These are phyloP conservation scores for Nasonia longicornis DNA, from an alignment of 1,140 invertebrate species.

Conservation along the genomic window DNA sequence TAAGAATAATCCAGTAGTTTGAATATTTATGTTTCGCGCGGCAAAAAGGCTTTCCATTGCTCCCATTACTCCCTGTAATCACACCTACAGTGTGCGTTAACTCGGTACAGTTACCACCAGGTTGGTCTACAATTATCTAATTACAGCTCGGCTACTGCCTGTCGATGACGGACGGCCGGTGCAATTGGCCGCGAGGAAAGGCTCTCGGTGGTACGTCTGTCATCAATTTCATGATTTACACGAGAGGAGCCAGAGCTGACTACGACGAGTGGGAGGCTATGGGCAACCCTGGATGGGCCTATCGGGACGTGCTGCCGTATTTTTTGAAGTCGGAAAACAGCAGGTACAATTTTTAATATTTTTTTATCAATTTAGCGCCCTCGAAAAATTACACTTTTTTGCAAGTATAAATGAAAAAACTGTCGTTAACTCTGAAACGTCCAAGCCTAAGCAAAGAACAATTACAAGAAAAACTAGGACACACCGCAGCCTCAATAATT, in stretches of 20 bases:
- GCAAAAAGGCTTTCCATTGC: too few relatives aligned
- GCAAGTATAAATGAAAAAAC: too few relatives aligned
- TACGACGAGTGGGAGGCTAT: conserved; percentile 79
- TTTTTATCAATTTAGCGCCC: not conserved
- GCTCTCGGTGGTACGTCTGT: conserved; percentile 82
- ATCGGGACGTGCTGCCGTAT: conserved; percentile 83
- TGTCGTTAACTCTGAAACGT: not conserved
- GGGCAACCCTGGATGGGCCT: conserved; percentile 91
- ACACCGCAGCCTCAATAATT: too few relatives aligned
- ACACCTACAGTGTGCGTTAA: not conserved
- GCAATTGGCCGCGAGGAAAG: conserved; percentile 80
- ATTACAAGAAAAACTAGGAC: not conserved
- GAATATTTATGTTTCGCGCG: too few relatives aligned
- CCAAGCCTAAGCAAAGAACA: not conserved
- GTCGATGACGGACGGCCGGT: conserved; percentile 74
- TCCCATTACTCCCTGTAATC: too few relatives aligned
- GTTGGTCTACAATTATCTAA: not conserved
- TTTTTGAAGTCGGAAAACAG: conserved; percentile 85
- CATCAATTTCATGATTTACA: conserved; percentile 86
- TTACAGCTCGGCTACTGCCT: conserved; percentile 57
- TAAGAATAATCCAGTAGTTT: too few relatives aligned
- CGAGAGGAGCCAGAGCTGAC: conserved; percentile 77
- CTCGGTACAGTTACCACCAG: not conserved
- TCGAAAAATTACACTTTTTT: not conserved
- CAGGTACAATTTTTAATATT: conserved; percentile 44